Percentiles rank a stretch among this genome's conserved stretches.
phyloP scores from a whole-genome alignment of 2,113 vertebrate species.

The Melozone crissalis region DNA sequence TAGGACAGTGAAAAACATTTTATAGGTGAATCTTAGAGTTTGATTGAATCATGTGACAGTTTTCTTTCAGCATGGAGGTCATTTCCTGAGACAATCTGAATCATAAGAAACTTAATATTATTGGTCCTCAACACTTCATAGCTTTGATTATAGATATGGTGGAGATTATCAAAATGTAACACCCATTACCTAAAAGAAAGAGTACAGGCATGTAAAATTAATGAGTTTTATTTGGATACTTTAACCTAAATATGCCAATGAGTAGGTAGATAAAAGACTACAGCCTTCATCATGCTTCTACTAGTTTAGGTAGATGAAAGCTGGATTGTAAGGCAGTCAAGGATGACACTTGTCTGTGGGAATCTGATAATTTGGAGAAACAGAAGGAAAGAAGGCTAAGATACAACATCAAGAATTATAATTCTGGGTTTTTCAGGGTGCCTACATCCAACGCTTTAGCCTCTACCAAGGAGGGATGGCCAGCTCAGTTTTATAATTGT shows the following conservation, averaged over 20 bases:
- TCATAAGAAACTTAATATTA: background rate
- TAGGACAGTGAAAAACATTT: background rate
- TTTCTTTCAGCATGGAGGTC: background rate
- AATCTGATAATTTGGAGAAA: background rate
- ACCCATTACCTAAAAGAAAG: background rate
- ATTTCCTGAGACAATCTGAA: background rate
- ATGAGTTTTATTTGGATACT: background rate
- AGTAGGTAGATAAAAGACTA: conserved; percentile 23
- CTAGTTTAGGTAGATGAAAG: background rate
- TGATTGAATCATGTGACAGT: background rate
- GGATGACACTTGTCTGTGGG: background rate
- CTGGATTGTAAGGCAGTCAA: background rate
- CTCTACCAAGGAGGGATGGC: background rate
- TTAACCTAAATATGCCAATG: conserved; percentile 2
- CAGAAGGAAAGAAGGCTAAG: background rate
- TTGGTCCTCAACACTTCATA: background rate
- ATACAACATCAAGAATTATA: background rate
- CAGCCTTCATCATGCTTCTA: background rate
- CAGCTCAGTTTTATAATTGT: background rate
- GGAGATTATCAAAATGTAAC: background rate
- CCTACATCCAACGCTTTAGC: background rate
- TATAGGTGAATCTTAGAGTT: background rate
- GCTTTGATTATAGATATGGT: background rate
- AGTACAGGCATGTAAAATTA: background rate
- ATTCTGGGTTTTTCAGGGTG: background rate